Percentiles rank a stretch among this genome's conserved stretches.
These are phyloP conservation scores for Ectemnius continuus DNA, from an alignment of 2,888 invertebrate genomes.

Conservation along the genomic window DNA sequence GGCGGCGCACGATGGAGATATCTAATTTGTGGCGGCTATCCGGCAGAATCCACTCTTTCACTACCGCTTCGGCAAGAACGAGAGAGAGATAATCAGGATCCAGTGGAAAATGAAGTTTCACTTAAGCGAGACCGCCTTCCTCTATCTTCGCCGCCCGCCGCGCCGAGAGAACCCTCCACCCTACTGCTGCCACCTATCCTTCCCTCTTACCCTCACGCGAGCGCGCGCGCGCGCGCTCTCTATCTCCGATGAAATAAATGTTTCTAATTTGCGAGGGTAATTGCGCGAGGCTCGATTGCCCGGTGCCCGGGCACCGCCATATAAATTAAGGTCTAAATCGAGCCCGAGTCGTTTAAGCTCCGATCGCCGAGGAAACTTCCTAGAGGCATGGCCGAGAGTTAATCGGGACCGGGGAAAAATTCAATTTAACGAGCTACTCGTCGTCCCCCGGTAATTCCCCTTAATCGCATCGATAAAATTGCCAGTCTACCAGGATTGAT, in stretches of 20 bases:
- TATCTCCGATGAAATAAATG: conserved; percentile 1
- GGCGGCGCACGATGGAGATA: conserved; percentile 29
- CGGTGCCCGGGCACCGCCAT: neutral
- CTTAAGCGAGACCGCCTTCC: neutral
- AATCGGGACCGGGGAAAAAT: no score
- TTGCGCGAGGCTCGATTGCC: neutral
- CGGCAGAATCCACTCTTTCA: neutral
- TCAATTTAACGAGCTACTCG: no score
- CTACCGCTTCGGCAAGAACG: neutral
- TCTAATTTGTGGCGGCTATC: conserved; percentile 27
- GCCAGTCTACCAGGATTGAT: no score
- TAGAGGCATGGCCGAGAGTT: no score
- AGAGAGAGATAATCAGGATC: no score
- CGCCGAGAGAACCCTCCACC: neutral
- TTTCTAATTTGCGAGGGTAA: conserved; percentile 9
- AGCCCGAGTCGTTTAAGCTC: neutral
- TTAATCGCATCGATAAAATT: no score
- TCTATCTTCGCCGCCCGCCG: neutral
- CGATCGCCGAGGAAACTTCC: neutral
- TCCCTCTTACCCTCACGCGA: no score
- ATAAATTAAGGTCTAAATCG: conserved; percentile 1
- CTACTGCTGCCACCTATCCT: no score
- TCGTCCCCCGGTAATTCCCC: no score
- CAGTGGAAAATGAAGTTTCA: conserved; percentile 5
- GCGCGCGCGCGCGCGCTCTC: no score